phyloP scores from a whole-genome alignment of 2,797 vertebrate species.

The Gouania willdenowi region DNA sequence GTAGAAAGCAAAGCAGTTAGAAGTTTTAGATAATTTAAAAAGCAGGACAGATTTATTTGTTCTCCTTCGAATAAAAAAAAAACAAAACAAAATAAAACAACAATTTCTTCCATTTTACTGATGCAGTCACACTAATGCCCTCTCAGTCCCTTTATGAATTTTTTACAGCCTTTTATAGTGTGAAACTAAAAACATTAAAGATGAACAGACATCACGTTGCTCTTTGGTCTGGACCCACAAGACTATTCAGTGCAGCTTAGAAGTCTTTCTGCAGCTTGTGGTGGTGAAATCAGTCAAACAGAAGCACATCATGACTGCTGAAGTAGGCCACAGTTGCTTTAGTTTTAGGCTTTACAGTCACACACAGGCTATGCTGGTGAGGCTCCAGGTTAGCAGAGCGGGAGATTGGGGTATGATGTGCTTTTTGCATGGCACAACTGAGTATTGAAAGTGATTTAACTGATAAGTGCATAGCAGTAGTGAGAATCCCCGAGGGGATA shows the following conservation, averaged over 20 bases:
- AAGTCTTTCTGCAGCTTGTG: constrained; percentile 26
- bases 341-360: constrained; percentile 33
- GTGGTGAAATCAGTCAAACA: constrained; percentile 47
- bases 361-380: constrained; percentile 17
- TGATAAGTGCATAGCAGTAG: constrained; percentile 11
- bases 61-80: neutral
- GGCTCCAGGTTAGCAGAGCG: constrained; percentile 15
- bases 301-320: constrained; percentile 40
- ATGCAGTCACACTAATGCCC: constrained; percentile 16
- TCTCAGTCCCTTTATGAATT: constrained; percentile 41
- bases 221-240: constrained; percentile 45
- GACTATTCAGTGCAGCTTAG: constrained; percentile 37
- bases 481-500: constrained; percentile 1
- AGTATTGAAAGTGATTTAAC: constrained; percentile 25
- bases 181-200: constrained; percentile 41
- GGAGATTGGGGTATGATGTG: constrained; percentile 34
- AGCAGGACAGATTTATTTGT: too few species aligned
- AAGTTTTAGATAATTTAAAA: too few species aligned
- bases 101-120: constrained; percentile 20
- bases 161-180: constrained; percentile 43
- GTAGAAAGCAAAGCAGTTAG: too few species aligned
- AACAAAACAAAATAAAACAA: constrained; percentile 22
- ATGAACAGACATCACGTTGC: constrained; percentile 27
- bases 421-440: constrained; percentile 41
- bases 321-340: constrained; percentile 61